A percentile compares a stretch with the other conserved stretches of the same genome.
Evolutionary conservation across 2,888 invertebrate genomes (phyloP).

Genomic region (Caenorhabditis sp.): DNA sequence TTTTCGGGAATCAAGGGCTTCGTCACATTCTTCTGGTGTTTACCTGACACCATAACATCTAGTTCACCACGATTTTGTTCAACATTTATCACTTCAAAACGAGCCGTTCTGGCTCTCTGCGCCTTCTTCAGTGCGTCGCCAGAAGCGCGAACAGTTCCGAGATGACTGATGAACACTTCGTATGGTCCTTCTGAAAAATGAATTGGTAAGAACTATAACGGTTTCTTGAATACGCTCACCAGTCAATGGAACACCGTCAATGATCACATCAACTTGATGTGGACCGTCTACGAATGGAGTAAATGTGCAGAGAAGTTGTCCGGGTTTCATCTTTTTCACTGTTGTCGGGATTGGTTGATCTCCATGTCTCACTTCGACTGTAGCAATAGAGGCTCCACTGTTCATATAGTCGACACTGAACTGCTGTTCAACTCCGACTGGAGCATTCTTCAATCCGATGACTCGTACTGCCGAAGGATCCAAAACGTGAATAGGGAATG

Average conservation of each 20-base stretch:
- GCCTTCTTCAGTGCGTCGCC: slow-evolving; percentile 82
- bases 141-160: slow-evolving; percentile 78
- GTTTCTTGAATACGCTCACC: slow-evolving; percentile 78
- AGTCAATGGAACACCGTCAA: slow-evolving; percentile 90
- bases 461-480: slow-evolving; percentile 86
- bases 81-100: slow-evolving; percentile 82
- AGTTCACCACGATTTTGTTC: slow-evolving; percentile 80
- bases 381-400: slow-evolving; percentile 91
- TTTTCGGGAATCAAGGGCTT: slow-evolving; percentile 11
- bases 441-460: slow-evolving; percentile 84
- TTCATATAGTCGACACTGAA: slow-evolving; percentile 88
- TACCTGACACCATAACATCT: slow-evolving; percentile 83
- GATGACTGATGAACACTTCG: slow-evolving; percentile 79
- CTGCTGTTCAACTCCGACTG: slow-evolving; percentile 84
- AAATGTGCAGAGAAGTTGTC: slow-evolving; percentile 84
- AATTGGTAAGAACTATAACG: neutral
- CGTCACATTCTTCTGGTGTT: slow-evolving; percentile 32
- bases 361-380: slow-evolving; percentile 89
- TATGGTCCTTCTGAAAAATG: slow-evolving; percentile 81
- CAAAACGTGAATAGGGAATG: slow-evolving; percentile 88
- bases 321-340: slow-evolving; percentile 80
- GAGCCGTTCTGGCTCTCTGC: slow-evolving; percentile 78
- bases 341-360: slow-evolving; percentile 70
- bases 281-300: slow-evolving; percentile 92
- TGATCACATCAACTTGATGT: slow-evolving; percentile 91